phyloP scores from a whole-genome alignment of 2,888 invertebrate species.

The Nasonia oneida region DNA sequence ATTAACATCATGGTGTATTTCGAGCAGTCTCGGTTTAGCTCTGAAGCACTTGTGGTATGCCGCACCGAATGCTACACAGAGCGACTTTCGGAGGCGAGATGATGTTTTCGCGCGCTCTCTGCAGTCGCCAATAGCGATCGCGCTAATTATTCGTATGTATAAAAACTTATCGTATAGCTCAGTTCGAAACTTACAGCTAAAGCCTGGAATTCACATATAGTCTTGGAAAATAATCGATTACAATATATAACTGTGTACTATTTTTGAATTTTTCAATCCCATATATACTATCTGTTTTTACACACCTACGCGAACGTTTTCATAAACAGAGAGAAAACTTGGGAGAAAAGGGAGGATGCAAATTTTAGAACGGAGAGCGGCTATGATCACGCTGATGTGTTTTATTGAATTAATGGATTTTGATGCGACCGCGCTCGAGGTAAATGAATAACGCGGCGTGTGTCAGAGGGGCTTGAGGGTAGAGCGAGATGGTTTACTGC shows the following conservation, averaged over 20 bases:
- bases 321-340: no score
- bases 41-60: conserved; percentile 72
- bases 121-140: conserved; percentile 9
- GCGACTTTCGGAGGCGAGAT: conserved; percentile 52
- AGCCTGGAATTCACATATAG: background rate
- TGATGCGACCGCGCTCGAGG: background rate
- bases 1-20: conserved; percentile 75
- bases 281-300: no score
- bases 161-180: background rate
- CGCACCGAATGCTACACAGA: conserved; percentile 65
- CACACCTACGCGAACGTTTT: no score
- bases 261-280: no score
- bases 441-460: background rate
- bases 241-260: background rate
- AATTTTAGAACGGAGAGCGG: background rate
- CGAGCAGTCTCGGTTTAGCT: conserved; percentile 75
- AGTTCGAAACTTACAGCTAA: background rate
- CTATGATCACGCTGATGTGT: background rate
- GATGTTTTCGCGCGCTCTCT: conserved; percentile 48
- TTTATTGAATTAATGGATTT: conserved; percentile 14
- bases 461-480: background rate
- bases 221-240: conserved; percentile 1
- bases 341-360: no score
- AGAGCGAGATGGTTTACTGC: background rate
- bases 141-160: background rate